A percentile compares a stretch with the other conserved stretches of the same genome.
These are phyloP conservation scores for Argyrosomus regius DNA, from an alignment of 2,797 vertebrate genomes.

Conservation along the genomic window DNA sequence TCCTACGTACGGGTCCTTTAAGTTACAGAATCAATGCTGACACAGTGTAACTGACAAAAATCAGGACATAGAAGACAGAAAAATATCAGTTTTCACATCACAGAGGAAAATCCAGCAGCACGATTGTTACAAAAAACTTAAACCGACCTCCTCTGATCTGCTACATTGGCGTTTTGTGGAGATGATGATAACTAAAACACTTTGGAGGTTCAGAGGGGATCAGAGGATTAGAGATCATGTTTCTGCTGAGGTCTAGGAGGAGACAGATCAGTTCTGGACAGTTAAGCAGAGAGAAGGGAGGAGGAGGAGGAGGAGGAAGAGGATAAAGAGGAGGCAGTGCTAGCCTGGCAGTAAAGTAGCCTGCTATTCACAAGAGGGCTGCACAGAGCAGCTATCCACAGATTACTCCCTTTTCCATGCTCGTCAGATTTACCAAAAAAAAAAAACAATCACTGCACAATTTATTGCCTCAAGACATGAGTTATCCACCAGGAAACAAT, in stretches of 20 bases:
- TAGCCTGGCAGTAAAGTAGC: conserved; percentile 3
- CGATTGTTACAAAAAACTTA: background rate
- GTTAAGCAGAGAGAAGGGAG: conserved; percentile 26
- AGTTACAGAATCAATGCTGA: background rate
- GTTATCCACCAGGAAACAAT: background rate
- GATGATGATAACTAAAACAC: conserved; percentile 30
- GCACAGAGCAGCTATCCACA: background rate
- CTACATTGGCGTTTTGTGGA: background rate
- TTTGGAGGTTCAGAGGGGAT: conserved; percentile 49
- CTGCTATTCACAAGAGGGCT: conserved; percentile 7
- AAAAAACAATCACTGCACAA: conserved; percentile 3
- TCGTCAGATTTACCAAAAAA: background rate
- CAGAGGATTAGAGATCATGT: conserved; percentile 61
- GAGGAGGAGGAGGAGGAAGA: too few relatives aligned
- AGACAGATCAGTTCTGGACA: conserved; percentile 63
- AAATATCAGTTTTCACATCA: background rate
- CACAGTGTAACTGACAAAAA: background rate
- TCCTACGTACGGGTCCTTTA: too few relatives aligned
- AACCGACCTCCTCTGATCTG: conserved; percentile 27
- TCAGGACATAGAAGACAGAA: background rate
- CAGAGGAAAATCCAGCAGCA: conserved; percentile 11
- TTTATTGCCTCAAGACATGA: background rate
- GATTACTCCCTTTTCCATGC: conserved; percentile 2
- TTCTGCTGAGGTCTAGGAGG: conserved; percentile 57
- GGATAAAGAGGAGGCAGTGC: background rate